Base-by-base conservation (phyloP, 2,888 invertebrate genomes). In the Synergus umbraculus region DNA sequence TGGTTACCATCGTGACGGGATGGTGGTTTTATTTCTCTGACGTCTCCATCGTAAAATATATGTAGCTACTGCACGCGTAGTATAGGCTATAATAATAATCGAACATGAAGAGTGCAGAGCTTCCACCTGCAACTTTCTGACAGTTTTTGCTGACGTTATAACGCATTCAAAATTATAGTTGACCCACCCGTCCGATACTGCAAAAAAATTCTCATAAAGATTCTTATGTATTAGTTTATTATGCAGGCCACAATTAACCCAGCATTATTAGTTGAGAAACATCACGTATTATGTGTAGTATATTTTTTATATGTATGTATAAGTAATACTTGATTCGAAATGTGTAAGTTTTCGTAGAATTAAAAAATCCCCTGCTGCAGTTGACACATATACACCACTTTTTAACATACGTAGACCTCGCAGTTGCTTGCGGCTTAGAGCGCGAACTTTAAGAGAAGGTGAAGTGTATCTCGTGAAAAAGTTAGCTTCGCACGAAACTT, bases 1-100 rank as follows among this genome's bases (percentile, higher is more conserved):
- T 81, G 78, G 81, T 81, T 77, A 79, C 66, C 78, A 79, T 78
- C 79, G 76, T 76, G 81, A 78, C 76, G 81, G 49, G 76, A 73
- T 64, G 37, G 58, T 18, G 77, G 64, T 81, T 81, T 81, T 76
- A 78, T 79, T 79, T 65, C 76, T 76, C 60, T 37, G 60, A 69
- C 15, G 29, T 60, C 44, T 77, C 73, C 76, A 79, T 81, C 77
- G 66, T 79, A 77, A 81, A 81, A 77, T 77, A 46, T 69, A 46
- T 69, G 69, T 69, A 22, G 8, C 69, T 46, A 49, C 46, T 49
- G 69, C 69, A 49, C 18, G 69, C 46, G 29, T 69, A 10, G 66
- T 66, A 66, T 66, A 29, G 44, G 46, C 22, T 69, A 69, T 69
- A 69, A 69, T 46, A 67, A 67, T 60, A 60, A 60, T 60, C 22